A percentile compares a stretch with the other conserved stretches of the same genome.
These are phyloP conservation scores for Nerophis ophidion DNA, from an alignment of 2,113 vertebrate genomes.

Conservation along the genomic window DNA sequence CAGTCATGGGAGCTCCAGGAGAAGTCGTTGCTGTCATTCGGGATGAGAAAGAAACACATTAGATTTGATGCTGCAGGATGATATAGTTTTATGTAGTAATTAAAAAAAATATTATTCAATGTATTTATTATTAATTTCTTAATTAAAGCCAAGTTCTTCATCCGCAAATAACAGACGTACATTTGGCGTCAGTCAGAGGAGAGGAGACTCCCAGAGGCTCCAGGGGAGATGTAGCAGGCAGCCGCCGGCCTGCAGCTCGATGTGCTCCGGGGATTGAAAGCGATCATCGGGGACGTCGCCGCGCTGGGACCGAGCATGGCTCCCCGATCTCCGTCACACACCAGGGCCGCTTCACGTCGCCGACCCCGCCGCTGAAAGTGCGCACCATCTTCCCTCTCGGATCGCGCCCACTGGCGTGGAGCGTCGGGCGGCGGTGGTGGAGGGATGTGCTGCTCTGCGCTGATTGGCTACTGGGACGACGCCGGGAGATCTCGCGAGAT, in stretches of 20 bases:
- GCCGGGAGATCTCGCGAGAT: slow-evolving; percentile 55
- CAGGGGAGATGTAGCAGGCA: not conserved
- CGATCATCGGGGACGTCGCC: not conserved
- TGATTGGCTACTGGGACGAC: not conserved
- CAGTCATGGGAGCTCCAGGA: not conserved
- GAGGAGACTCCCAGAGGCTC: not conserved
- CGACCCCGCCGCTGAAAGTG: slow-evolving; percentile 10
- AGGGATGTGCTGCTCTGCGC: not conserved
- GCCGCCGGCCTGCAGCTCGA: not conserved
- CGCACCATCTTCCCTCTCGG: not conserved
- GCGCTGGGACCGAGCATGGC: not conserved
- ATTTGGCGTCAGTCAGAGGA: not conserved
- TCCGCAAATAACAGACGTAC: not conserved
- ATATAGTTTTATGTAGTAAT: not conserved
- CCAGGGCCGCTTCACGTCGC: not conserved
- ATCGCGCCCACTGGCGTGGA: slow-evolving; percentile 3
- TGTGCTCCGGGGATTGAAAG: not conserved
- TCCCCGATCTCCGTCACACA: not conserved
- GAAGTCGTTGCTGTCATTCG: not conserved
- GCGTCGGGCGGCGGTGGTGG: slow-evolving; percentile 5
- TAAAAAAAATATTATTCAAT: too few species aligned
- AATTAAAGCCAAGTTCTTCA: too few species aligned
- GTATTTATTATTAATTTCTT: too few species aligned
- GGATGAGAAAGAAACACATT: not conserved
- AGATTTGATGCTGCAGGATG: not conserved